Base-by-base conservation (phyloP, 2,888 invertebrate genomes). In the Blastobasis adustella region DNA sequence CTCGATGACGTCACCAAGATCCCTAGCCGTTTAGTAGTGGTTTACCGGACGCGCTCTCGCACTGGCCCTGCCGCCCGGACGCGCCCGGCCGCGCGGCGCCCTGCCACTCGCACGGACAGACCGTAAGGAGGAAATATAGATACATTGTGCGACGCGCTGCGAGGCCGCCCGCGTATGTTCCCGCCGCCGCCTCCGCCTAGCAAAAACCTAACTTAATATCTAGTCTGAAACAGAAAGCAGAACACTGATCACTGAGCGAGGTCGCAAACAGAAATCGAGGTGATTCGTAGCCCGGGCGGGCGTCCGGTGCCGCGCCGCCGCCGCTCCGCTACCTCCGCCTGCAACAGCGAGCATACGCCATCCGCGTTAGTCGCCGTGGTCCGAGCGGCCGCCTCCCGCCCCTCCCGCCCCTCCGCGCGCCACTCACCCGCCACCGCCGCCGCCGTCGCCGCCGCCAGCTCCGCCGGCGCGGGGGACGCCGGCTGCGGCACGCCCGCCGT, bases 181-280 rank as follows among this genome's bases (percentile, higher is more conserved):
- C 50, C 58, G 46, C 58, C 44, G 54, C 58, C 58, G 54, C 62
- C 53, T 64, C 68, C 70, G 66, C 60, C 61, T 69, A 69, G 62
- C 73, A 74, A 70, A 65, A 76, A 84, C 83, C 84, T 84, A 85
- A 85, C 84, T 84, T 85, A 23, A 86, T 79, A 83, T 81, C 83
- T 85, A 85, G 82, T 61, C 85, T 86, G 85, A 77, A 86, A 86
- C 85, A 86, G 85, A 86, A 86, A 86, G 85, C 85, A 86, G 83
- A 86, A 80, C 77, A 74, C 76, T 72, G 78, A 84, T 85, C 82
- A 85, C 84, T 84, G 76, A 77, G 79, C 63, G 23, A 23, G 23
- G 23, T 23, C 23, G 23, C 23, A 23, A 23, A 23, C 23, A 23
- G 23, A 23, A 23, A 23, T 23, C 23, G 64, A 57, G 54, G 69